A percentile compares a stretch with the other conserved stretches of the same genome.
Conservation (phyloP, 2,797 vertebrate genomes). For the Loriculus beryllinus region DNA sequence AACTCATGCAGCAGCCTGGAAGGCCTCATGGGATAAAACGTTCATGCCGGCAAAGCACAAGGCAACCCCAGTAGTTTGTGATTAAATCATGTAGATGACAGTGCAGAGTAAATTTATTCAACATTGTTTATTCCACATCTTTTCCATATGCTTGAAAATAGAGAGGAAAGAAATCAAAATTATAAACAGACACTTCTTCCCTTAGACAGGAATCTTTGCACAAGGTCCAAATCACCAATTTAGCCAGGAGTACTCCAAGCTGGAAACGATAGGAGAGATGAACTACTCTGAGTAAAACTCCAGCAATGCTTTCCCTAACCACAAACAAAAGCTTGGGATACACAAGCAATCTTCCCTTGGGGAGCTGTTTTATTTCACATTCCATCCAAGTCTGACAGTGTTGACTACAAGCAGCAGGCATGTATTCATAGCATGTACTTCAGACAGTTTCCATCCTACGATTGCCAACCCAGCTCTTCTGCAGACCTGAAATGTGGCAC, state of each 20-base stretch:
- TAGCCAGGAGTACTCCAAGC: neutral
- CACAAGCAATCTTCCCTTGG: neutral
- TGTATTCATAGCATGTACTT: neutral
- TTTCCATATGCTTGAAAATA: constrained; percentile 12
- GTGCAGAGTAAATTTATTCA: neutral
- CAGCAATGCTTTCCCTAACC: neutral
- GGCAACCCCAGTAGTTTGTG: neutral
- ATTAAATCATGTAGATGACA: constrained; percentile 15
- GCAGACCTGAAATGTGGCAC: neutral
- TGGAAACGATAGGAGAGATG: neutral
- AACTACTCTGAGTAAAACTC: neutral
- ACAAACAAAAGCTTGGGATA: neutral
- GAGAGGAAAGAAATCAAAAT: constrained; percentile 7
- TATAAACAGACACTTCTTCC: constrained; percentile 20
- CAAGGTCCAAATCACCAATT: neutral
- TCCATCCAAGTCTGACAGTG: neutral
- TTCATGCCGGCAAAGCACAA: neutral
- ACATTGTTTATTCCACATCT: neutral
- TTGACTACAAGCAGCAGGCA: neutral
- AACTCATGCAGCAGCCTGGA: neutral
- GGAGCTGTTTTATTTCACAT: neutral
- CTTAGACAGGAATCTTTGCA: neutral
- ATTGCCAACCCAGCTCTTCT: neutral
- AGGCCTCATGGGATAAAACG: neutral
- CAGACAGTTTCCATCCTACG: neutral